phyloP scores from a whole-genome alignment of 92 coral and sea anemone genomes.

The Isaurus tuberculatus region DNA sequence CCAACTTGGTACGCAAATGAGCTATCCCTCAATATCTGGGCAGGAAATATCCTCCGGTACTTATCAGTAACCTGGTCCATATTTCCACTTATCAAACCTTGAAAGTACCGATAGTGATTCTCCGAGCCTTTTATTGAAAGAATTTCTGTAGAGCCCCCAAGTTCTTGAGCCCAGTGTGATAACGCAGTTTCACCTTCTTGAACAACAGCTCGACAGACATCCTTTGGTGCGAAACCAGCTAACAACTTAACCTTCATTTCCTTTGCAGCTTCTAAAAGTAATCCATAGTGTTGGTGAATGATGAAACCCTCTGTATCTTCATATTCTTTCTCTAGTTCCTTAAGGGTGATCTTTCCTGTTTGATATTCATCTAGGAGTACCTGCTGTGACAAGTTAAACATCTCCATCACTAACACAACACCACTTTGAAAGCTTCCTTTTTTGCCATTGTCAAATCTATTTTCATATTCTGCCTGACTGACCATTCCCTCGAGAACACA shows the following conservation, averaged over 20 bases:
- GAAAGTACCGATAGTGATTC: constrained; percentile 76
- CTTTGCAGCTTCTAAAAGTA: constrained; percentile 70
- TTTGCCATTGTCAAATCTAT: not conserved
- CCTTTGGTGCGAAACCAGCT: constrained; percentile 78
- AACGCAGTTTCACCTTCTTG: constrained; percentile 63
- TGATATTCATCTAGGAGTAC: constrained; percentile 73
- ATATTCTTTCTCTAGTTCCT: constrained; percentile 66
- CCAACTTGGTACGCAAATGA: constrained; percentile 71
- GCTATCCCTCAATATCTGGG: constrained; percentile 80
- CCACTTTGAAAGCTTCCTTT: constrained; percentile 22
- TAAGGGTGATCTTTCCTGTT: constrained; percentile 63
- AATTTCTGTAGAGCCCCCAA: constrained; percentile 63
- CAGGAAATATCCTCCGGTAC: constrained; percentile 81
- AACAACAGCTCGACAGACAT: constrained; percentile 64
- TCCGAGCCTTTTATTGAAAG: constrained; percentile 80
- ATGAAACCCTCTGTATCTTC: constrained; percentile 78
- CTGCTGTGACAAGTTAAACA: constrained; percentile 84
- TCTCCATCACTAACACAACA: constrained; percentile 70
- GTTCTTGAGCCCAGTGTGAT: constrained; percentile 54
- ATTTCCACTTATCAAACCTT: constrained; percentile 82
- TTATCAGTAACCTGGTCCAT: constrained; percentile 62
- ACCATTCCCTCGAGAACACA: constrained; percentile 87
- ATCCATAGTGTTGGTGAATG: constrained; percentile 69
- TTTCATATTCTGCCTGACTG: constrained; percentile 54
- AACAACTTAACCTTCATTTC: constrained; percentile 65